Base-by-base conservation (phyloP, 2,888 invertebrate species). In the Gymnocheta viridis region DNA sequence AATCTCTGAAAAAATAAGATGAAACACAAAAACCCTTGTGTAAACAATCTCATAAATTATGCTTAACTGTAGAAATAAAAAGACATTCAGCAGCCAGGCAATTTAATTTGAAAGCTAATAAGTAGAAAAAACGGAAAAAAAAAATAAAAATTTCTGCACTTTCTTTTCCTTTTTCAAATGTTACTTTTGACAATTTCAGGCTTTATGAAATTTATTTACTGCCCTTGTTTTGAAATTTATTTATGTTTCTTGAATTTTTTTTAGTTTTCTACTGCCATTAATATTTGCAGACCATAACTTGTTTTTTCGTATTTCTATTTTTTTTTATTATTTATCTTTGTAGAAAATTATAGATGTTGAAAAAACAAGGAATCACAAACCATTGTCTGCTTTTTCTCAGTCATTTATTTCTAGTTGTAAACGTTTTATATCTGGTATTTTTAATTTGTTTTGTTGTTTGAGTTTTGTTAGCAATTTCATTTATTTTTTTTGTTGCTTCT, bases 11-110 rank as follows among this genome's bases (percentile, higher is more conserved):
- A 54, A 78, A 67, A 32, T n/a, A 56, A 67, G 60, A 32, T 27
- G 58, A 41, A 17, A 41, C 2, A 56, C 9, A 19, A 32, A 32
- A 51, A 72, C 41, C 58, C 76, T 74, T 64, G 27, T 67, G 44
- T 38, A 76, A 80, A 51, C 72, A 76, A 58, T 51, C 80, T 76
- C 70, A 83, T 83, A 83, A 83, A 77, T 80, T 67, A 76, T 72
- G 54, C 47, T 77, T 22, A 51, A 69, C 60, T 17, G 7, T 38
- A 49, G 60, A 9, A 69, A 62, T 67, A 35, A 67, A 47, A 79
- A 60, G 66, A 73, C 41, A 29, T 51, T 41, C 32, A 44, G 66
- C 49, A 60, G 73, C 49, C 58, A 51, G 58, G 73, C 73, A 66
- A 73, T 80, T 73, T 73, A 58, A 58, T 80, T 67, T 44, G 10